Percentiles rank a stretch among this genome's conserved stretches.
Conservation (phyloP, 2,888 invertebrate genomes). For the Apamea sordens region DNA sequence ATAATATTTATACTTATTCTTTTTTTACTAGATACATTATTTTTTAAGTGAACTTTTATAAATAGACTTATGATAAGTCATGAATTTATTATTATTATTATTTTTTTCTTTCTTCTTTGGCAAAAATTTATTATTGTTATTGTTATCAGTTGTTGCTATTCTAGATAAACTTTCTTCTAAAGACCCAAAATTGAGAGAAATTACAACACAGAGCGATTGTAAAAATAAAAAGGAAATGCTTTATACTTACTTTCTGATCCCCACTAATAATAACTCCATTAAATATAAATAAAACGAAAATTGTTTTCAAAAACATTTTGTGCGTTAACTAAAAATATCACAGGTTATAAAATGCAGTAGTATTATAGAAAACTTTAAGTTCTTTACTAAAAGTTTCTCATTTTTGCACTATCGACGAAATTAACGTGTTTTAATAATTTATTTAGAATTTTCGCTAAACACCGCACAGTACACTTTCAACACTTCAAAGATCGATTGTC, state of each 20-base stretch:
- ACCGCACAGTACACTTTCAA: conserved; percentile 23
- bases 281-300: conserved; percentile 70
- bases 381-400: conserved; percentile 25
- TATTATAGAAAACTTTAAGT: conserved; percentile 18
- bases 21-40: no score
- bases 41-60: neutral
- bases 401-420: conserved; percentile 24
- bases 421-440: conserved; percentile 8
- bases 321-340: conserved; percentile 71
- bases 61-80: neutral
- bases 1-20: no score
- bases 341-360: conserved; percentile 71
- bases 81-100: neutral
- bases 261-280: conserved; percentile 64
- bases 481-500: conserved; percentile 64
- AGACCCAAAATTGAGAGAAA: neutral
- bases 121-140: no score
- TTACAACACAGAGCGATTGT: neutral
- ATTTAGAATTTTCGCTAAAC: conserved; percentile 8
- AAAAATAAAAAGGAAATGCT: neutral
- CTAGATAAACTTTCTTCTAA: neutral
- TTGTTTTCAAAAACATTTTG: conserved; percentile 76
- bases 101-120: no score
- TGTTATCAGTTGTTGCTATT: neutral
- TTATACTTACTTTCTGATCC: conserved; percentile 73